Conservation (phyloP, 1,140 invertebrate genomes). For the Bombus consobrinus region DNA sequence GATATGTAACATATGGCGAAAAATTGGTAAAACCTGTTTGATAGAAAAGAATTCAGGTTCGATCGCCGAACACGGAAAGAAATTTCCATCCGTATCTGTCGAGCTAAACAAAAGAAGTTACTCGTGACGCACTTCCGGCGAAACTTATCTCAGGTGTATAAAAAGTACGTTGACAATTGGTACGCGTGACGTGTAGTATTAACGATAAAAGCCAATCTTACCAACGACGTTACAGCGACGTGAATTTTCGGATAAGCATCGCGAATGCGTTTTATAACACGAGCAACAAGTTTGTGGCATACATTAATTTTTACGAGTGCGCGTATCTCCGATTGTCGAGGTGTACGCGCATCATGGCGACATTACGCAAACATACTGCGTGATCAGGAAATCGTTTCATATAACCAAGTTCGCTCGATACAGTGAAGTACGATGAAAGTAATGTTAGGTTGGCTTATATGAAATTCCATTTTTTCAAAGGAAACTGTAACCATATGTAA, state of each 20-base stretch:
- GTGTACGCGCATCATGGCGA: neutral
- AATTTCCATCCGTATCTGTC: conserved; percentile 22
- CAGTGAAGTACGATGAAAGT: neutral
- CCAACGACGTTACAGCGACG: neutral
- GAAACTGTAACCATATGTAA: too few species aligned
- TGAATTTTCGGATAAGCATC: conserved; percentile 10
- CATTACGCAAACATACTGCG: neutral
- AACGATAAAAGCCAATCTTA: conserved; percentile 12
- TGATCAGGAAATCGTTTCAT: neutral
- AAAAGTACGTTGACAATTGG: neutral
- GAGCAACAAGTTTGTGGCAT: neutral
- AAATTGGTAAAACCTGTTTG: neutral
- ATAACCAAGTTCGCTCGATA: too few species aligned
- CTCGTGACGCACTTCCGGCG: conserved; percentile 48
- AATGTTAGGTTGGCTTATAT: neutral
- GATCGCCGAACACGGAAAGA: neutral
- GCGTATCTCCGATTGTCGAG: neutral
- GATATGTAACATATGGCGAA: neutral
- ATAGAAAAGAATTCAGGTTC: neutral
- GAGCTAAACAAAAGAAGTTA: conserved; percentile 5
- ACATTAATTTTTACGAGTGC: conserved; percentile 8
- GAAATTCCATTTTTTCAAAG: too few species aligned
- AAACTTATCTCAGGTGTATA: conserved; percentile 51
- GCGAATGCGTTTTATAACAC: neutral
- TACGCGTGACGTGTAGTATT: neutral